Conservation (phyloP, 2,888 invertebrate genomes). For the Sepiola atlantica region DNA sequence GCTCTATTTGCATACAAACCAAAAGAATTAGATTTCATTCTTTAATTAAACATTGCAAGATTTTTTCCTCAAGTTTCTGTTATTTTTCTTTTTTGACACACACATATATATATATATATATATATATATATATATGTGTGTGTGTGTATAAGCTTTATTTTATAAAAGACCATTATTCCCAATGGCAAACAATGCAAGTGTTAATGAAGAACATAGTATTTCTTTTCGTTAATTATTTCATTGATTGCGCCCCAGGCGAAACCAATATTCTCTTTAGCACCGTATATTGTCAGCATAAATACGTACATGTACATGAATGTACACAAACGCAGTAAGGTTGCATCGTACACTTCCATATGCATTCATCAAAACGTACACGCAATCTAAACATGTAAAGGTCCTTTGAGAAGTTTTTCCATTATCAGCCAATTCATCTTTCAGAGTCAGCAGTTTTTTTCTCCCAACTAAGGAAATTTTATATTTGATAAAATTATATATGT, state of each 20-base stretch:
- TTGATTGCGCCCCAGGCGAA: background rate
- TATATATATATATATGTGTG: background rate
- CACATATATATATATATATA: too few relatives aligned
- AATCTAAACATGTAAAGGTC: too few relatives aligned
- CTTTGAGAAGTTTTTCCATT: too few relatives aligned
- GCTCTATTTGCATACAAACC: slow-evolving; percentile 8
- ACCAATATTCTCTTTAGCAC: background rate
- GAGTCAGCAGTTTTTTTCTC: too few relatives aligned
- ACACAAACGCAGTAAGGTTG: background rate
- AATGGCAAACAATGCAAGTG: background rate
- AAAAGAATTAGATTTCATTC: background rate
- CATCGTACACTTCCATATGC: background rate
- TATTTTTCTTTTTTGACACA: background rate
- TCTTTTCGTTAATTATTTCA: slow-evolving; percentile 19
- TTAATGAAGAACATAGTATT: background rate
- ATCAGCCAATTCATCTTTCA: too few relatives aligned
- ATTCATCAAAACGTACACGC: too few relatives aligned
- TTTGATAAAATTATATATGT: too few relatives aligned
- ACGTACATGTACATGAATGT: background rate
- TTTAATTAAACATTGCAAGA: background rate
- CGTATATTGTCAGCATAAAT: background rate
- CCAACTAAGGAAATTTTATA: too few relatives aligned
- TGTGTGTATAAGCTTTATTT: background rate
- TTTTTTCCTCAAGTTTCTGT: background rate
- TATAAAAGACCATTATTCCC: background rate